Evolutionary conservation across 2,113 vertebrate species (phyloP).

Genomic region (Bufo bufo): DNA sequence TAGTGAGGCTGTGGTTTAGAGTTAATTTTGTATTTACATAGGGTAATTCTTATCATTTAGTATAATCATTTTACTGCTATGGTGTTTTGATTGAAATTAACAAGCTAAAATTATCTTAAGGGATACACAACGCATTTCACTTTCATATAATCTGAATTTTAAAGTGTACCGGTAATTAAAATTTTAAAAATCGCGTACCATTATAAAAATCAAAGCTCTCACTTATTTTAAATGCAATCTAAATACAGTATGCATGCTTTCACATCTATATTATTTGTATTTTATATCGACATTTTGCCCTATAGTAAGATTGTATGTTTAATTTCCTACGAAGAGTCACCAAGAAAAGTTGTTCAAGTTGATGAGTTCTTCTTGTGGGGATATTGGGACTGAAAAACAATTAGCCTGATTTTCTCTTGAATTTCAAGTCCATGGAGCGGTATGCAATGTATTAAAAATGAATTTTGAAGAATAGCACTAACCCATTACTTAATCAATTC

Average conservation of each 20-base stretch:
- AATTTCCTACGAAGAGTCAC: slow-evolving; percentile 61
- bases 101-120: background rate
- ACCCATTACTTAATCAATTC: slow-evolving; percentile 67
- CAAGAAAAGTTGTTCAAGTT: slow-evolving; percentile 67
- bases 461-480: slow-evolving; percentile 72
- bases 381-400: slow-evolving; percentile 76
- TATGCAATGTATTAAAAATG: slow-evolving; percentile 75
- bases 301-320: background rate
- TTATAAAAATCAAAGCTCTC: background rate
- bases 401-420: slow-evolving; percentile 80
- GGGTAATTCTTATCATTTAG: background rate
- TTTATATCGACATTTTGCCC: background rate
- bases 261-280: background rate
- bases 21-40: background rate
- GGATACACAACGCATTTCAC: background rate
- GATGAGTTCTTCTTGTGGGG: slow-evolving; percentile 74
- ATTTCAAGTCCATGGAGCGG: slow-evolving; percentile 74
- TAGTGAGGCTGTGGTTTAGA: background rate
- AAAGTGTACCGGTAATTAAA: background rate
- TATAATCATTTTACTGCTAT: background rate
- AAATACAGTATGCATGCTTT: background rate
- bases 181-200: background rate
- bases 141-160: background rate
- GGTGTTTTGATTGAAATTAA: slow-evolving; percentile 5
- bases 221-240: background rate